Base-by-base conservation (phyloP, 2,113 vertebrate species). In the Nipponia nippon region DNA sequence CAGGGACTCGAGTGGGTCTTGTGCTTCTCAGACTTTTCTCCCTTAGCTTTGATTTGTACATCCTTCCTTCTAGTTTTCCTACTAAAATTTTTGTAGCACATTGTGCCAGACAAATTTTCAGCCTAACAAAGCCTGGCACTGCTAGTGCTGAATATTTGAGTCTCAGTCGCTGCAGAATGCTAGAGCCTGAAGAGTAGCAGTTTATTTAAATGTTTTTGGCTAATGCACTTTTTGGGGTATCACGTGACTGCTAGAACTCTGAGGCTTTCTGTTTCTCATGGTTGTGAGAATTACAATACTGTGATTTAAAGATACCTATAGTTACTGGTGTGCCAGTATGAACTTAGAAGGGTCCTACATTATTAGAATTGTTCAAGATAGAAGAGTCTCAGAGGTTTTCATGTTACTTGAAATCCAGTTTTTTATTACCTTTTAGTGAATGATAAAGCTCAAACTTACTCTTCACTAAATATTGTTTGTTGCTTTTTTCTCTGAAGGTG, bases 201-300 rank as follows among this genome's bases (percentile, higher is more conserved):
- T 58, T 92, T 70, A 36, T 97, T 95, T 76, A 94, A 95, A 96
- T 96, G 50, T 6, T 89, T 92, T 83, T 89, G 84, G 73, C 73
- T 95, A 77, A 66, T 62, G 75, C 42, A 69, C 65, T 72, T 97
- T 92, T 82, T 18, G 50, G 62, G 42, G 11, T 83, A 62, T 76
- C 89, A 91, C 6, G 25, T 97, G 96, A 91, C 89, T 93, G 49
- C 75, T 71, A 50, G 66, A 94, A 94, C 84, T 55, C 62, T 1
- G 11, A 93, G 81, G 55, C 47, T 93, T 94, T 95, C 80, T 80
- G 40, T 87, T 96, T 95, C 91, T 87, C 50, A 44, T 76, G n/a
- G 52, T 2, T 96, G 44, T 44, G 32, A 82, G 49, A 89, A 76
- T 58, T 91, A 38, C 0, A 0, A 32, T 67, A 49, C 34, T 63